phyloP scores from a whole-genome alignment of 2,113 vertebrate species.

The Leuciscus idus region DNA sequence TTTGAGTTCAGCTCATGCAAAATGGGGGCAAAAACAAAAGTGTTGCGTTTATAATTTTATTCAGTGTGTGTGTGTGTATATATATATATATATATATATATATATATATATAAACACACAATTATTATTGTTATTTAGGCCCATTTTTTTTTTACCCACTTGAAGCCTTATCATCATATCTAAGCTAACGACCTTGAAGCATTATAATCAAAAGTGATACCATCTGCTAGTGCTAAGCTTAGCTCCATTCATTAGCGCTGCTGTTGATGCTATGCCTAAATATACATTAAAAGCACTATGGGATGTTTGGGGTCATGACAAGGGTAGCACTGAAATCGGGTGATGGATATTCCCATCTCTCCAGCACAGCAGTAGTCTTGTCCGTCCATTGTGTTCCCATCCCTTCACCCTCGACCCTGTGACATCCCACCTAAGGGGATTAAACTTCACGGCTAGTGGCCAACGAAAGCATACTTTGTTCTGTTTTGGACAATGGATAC shows the following conservation, averaged over 20 bases:
- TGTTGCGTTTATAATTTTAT: too few relatives aligned
- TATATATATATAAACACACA: too few relatives aligned
- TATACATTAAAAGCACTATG: conserved; percentile 41
- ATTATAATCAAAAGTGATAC: conserved; percentile 2
- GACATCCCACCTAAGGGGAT: conserved; percentile 45
- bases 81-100: too few relatives aligned
- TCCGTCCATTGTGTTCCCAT: conserved; percentile 36
- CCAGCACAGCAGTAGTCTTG: conserved; percentile 36
- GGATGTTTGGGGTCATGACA: conserved; percentile 43
- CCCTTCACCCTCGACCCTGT: conserved; percentile 37
- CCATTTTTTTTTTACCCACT: not conserved
- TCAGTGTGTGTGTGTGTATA: too few relatives aligned
- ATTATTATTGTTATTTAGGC: not conserved
- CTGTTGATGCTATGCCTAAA: conserved; percentile 36
- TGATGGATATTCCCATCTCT: conserved; percentile 39
- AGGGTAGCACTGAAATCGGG: conserved; percentile 22
- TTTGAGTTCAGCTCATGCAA: too few relatives aligned
- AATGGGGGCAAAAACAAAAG: too few relatives aligned
- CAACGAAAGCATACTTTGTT: conserved; percentile 33
- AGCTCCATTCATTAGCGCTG: not conserved
- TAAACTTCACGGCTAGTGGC: conserved; percentile 32
- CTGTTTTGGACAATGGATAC: conserved; percentile 25
- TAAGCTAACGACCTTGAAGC: conserved; percentile 7
- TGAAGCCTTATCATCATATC: not conserved
- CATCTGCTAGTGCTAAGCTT: conserved; percentile 37